A percentile compares a stretch with the other conserved stretches of the same genome.
Evolutionary conservation across 2,888 invertebrate species (phyloP).

Genomic region (Drosophila incognita): DNA sequence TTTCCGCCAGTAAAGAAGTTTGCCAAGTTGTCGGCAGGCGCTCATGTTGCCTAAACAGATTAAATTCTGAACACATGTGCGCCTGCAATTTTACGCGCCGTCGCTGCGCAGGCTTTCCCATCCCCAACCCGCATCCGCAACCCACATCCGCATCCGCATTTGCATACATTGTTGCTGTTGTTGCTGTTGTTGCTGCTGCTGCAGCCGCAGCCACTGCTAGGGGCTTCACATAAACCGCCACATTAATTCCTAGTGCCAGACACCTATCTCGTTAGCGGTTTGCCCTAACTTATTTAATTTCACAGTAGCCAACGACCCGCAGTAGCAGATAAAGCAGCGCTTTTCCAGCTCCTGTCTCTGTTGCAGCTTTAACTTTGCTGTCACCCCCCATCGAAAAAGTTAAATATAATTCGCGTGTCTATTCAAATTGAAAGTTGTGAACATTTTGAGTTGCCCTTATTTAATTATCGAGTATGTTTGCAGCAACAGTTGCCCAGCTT

Average conservation of each 20-base stretch:
- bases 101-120: conserved; percentile 42
- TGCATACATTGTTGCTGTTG: conserved; percentile 17
- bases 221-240: conserved; percentile 72
- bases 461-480: conserved; percentile 69
- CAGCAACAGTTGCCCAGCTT: conserved; percentile 66
- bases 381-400: conserved; percentile 8
- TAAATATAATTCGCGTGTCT: conserved; percentile 55
- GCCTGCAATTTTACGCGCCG: conserved; percentile 79
- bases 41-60: conserved; percentile 78
- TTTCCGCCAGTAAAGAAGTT: conserved; percentile 64
- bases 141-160: conserved; percentile 2
- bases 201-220: conserved; percentile 32
- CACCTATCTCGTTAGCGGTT: conserved; percentile 80
- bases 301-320: conserved; percentile 28
- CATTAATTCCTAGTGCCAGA: conserved; percentile 81
- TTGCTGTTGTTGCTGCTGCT: conserved; percentile 19
- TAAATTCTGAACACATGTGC: conserved; percentile 77
- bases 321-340: neutral
- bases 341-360: neutral
- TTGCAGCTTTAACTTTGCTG: conserved; percentile 16
- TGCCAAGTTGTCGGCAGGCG: conserved; percentile 72
- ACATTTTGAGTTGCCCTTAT: conserved; percentile 60
- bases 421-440: conserved; percentile 58
- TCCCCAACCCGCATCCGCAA: conserved; percentile 11
- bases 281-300: conserved; percentile 78